Percentiles rank a stretch among this genome's conserved stretches.
phyloP scores from a whole-genome alignment of 2,797 vertebrate species.

The Lycodopsis pacificus region DNA sequence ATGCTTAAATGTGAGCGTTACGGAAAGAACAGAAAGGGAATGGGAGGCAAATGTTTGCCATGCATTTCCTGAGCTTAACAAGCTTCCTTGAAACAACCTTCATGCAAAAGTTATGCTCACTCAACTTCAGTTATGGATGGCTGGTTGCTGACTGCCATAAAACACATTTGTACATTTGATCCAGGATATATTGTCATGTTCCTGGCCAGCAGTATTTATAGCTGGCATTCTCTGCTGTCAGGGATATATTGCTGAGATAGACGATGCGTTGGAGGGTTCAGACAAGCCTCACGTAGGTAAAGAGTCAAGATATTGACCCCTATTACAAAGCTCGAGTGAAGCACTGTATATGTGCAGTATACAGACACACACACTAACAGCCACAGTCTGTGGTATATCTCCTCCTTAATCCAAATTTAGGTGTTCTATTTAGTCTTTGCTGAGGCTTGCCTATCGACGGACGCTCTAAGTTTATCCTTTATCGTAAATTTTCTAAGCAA shows the following conservation, averaged over 20 bases:
- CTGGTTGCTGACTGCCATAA: slow-evolving; percentile 77
- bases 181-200: slow-evolving; percentile 69
- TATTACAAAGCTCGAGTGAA: slow-evolving; percentile 48
- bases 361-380: slow-evolving; percentile 15
- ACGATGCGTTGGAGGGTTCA: slow-evolving; percentile 67
- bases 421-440: slow-evolving; percentile 70
- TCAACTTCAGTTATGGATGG: slow-evolving; percentile 70
- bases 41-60: slow-evolving; percentile 35
- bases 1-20: slow-evolving; percentile 23
- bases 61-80: slow-evolving; percentile 50
- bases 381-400: slow-evolving; percentile 29
- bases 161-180: slow-evolving; percentile 82
- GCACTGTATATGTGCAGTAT: slow-evolving; percentile 26
- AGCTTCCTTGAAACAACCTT: slow-evolving; percentile 77
- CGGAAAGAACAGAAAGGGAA: slow-evolving; percentile 27
- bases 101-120: slow-evolving; percentile 73
- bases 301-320: slow-evolving; percentile 61
- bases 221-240: slow-evolving; percentile 70
- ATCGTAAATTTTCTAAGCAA: slow-evolving; percentile 77
- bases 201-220: slow-evolving; percentile 76
- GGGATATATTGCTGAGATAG: slow-evolving; percentile 78
- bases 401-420: slow-evolving; percentile 76
- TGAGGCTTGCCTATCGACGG: slow-evolving; percentile 65
- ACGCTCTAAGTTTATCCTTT: slow-evolving; percentile 65
- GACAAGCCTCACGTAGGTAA: slow-evolving; percentile 61